Percentiles rank a stretch among this genome's conserved stretches.
These are phyloP conservation scores for Epinephelus malabaricus DNA, from an alignment of 2,797 vertebrate genomes.

Conservation along the genomic window DNA sequence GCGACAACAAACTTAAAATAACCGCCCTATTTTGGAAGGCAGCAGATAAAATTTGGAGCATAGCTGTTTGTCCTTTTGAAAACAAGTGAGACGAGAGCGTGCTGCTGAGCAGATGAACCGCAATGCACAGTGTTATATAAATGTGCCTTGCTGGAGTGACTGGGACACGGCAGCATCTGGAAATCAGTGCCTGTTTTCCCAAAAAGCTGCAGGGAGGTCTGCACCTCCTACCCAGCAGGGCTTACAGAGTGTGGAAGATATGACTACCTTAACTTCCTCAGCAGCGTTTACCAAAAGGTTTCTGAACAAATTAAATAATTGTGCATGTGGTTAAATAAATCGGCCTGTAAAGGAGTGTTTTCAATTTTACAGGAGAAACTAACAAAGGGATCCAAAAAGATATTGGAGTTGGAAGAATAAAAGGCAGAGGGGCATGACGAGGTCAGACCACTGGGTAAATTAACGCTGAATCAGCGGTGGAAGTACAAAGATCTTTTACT, in stretches of 20 bases:
- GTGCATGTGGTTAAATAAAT: background rate
- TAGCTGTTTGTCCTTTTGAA: slow-evolving; percentile 45
- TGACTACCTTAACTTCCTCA: background rate
- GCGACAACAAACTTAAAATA: slow-evolving; percentile 37
- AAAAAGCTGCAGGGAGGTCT: slow-evolving; percentile 4
- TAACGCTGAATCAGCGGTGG: background rate
- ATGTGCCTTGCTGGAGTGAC: background rate
- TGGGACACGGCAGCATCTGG: slow-evolving; percentile 16
- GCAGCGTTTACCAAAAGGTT: background rate
- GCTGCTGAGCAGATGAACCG: slow-evolving; percentile 39
- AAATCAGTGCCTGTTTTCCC: slow-evolving; percentile 6
- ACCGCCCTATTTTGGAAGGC: slow-evolving; percentile 16
- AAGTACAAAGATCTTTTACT: background rate
- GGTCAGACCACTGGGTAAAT: background rate
- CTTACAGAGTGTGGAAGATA: background rate
- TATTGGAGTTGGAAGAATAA: background rate
- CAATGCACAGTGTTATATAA: background rate
- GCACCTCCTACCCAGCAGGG: background rate
- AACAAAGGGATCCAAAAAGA: background rate
- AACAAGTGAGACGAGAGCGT: slow-evolving; percentile 24
- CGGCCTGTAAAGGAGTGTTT: background rate
- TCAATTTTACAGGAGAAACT: background rate
- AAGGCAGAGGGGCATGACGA: background rate
- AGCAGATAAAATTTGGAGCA: slow-evolving; percentile 9
- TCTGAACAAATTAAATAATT: background rate